These are phyloP conservation scores for Synanceia verrucosa DNA, from an alignment of 2,797 vertebrate genomes.

Conservation along the genomic window DNA sequence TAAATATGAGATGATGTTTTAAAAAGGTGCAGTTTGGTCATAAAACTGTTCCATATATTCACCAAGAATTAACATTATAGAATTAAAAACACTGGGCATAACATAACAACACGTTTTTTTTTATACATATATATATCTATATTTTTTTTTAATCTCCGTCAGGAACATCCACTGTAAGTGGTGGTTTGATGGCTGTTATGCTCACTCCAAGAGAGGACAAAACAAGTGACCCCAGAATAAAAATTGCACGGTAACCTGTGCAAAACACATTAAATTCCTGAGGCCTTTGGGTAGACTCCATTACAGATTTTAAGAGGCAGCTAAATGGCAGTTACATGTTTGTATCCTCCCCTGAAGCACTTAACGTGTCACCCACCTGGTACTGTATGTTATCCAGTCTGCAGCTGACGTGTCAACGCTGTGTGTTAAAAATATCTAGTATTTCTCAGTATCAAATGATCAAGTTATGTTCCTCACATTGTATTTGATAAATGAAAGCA, in stretches of 20 bases:
- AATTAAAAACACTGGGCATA: too few relatives aligned
- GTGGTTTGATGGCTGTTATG: neutral
- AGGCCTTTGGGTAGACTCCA: neutral
- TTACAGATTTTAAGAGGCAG: neutral
- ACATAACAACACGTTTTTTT: too few relatives aligned
- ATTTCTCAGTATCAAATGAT: slow-evolving; percentile 13
- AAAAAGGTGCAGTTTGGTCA: neutral
- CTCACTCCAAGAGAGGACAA: neutral
- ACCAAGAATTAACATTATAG: too few relatives aligned
- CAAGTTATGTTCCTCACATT: neutral
- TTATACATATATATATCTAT: too few relatives aligned
- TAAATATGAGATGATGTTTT: neutral
- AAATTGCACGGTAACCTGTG: neutral
- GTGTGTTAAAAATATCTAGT: neutral
- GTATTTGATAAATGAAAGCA: neutral
- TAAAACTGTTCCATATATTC: neutral
- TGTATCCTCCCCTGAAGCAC: neutral
- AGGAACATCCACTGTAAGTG: neutral
- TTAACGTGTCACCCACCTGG: neutral
- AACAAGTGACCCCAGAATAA: neutral
- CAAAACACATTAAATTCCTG: neutral
- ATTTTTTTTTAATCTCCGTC: slow-evolving; percentile 9
- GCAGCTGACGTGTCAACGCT: neutral
- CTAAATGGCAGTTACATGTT: slow-evolving; percentile 18
- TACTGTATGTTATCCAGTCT: neutral